phyloP scores from a whole-genome alignment of 2,888 invertebrate genomes.

The Morpho helenor region DNA sequence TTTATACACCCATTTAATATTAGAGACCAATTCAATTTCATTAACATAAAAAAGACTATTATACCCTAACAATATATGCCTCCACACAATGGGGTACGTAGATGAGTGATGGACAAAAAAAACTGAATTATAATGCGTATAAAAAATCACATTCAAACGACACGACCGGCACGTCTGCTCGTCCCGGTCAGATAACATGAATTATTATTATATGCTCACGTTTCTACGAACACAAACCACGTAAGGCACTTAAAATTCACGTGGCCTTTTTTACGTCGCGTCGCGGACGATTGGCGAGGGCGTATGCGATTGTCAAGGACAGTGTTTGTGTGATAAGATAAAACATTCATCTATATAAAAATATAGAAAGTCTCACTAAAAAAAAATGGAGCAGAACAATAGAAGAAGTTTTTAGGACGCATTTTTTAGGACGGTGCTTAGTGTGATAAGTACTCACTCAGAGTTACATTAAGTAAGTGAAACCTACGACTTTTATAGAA shows the following conservation, averaged over 20 bases:
- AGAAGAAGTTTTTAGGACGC: no score
- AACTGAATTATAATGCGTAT: conserved; percentile 42
- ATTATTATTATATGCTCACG: conserved; percentile 49
- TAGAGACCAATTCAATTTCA: conserved; percentile 10
- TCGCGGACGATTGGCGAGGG: no score
- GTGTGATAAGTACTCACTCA: no score
- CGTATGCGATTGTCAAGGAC: no score
- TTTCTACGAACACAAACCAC: conserved; percentile 37
- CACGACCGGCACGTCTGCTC: conserved; percentile 42
- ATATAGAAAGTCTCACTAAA: no score
- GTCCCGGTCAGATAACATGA: conserved; percentile 53
- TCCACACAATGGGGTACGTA: conserved; percentile 20
- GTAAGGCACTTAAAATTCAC: background rate
- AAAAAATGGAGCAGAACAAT: no score
- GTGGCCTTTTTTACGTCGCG: background rate
- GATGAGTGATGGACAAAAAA: conserved; percentile 25
- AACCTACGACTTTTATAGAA: no score
- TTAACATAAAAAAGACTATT: conserved; percentile 16
- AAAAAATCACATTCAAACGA: conserved; percentile 37
- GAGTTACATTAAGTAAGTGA: no score
- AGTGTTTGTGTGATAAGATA: no score
- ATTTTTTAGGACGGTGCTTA: no score
- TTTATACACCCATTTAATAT: conserved; percentile 12
- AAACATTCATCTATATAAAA: no score
- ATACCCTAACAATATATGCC: conserved; percentile 15